Conservation (phyloP, 2,888 invertebrate species). For the Caenorhabditis sp. region DNA sequence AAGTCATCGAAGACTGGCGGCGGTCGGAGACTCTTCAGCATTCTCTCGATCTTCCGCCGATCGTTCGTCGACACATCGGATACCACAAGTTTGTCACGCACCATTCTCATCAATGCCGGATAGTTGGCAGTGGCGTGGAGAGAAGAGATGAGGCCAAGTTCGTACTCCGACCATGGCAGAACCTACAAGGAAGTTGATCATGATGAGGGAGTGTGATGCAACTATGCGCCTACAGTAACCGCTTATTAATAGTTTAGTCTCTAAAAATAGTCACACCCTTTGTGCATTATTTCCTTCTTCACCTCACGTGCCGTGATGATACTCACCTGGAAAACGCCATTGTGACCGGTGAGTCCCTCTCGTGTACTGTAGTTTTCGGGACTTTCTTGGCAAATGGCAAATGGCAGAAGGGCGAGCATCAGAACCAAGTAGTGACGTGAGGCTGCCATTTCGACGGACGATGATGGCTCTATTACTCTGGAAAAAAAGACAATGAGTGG, state of each 20-base stretch:
- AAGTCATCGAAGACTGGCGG: slow-evolving; percentile 59
- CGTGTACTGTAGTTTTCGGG: slow-evolving; percentile 43
- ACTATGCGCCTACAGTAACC: background rate
- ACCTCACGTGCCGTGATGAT: background rate
- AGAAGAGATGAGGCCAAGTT: slow-evolving; percentile 43
- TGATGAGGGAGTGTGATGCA: too few relatives aligned
- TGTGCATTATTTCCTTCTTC: background rate
- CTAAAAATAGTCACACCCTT: background rate
- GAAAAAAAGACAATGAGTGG: slow-evolving; percentile 1
- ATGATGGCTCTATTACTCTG: background rate
- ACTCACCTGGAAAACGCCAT: slow-evolving; percentile 52
- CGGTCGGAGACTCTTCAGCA: slow-evolving; percentile 54
- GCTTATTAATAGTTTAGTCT: slow-evolving; percentile 5
- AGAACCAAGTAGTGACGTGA: slow-evolving; percentile 25
- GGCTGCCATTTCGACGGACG: slow-evolving; percentile 21
- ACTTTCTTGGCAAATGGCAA: slow-evolving; percentile 15
- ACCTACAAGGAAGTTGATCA: slow-evolving; percentile 30
- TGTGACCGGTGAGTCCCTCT: slow-evolving; percentile 53
- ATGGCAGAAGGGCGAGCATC: slow-evolving; percentile 19
- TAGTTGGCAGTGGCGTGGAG: slow-evolving; percentile 62
- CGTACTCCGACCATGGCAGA: slow-evolving; percentile 54
- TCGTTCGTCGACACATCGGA: slow-evolving; percentile 46
- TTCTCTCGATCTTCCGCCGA: slow-evolving; percentile 52
- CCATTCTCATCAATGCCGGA: slow-evolving; percentile 48
- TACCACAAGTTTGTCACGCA: slow-evolving; percentile 40